phyloP scores from a whole-genome alignment of 2,797 vertebrate genomes.

The Rhincodon typus region DNA sequence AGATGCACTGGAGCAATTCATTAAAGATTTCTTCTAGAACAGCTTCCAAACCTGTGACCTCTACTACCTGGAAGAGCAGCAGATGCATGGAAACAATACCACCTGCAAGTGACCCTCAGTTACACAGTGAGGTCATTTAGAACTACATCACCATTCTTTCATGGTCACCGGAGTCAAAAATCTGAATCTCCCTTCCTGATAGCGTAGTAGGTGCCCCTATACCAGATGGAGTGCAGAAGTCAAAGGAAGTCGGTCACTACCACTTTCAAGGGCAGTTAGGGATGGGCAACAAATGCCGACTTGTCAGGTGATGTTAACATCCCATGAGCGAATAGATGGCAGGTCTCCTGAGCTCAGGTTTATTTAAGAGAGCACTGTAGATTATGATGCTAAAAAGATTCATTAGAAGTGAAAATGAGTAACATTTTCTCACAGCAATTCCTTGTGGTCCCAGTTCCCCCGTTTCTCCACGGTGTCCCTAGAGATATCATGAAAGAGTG shows the following conservation, averaged over 20 bases:
- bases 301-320: background rate
- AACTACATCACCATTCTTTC: background rate
- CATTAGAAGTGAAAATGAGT: conserved; percentile 20
- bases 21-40: background rate
- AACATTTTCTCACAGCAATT: conserved; percentile 55
- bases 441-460: conserved; percentile 60
- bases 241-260: background rate
- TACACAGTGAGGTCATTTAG: background rate
- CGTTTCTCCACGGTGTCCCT: conserved; percentile 62
- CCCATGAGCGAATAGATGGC: no score
- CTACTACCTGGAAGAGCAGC: background rate
- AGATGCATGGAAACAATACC: background rate
- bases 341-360: no score
- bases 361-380: background rate
- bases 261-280: background rate
- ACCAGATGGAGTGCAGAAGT: background rate
- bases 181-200: background rate
- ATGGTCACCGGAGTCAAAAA: background rate
- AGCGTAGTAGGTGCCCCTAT: background rate
- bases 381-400: background rate
- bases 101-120: background rate
- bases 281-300: background rate
- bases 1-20: background rate
- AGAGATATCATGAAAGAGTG: conserved; percentile 39
- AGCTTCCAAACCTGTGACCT: background rate